Conservation (phyloP, 2,888 invertebrate species). For the Drosophila niveifrons region DNA sequence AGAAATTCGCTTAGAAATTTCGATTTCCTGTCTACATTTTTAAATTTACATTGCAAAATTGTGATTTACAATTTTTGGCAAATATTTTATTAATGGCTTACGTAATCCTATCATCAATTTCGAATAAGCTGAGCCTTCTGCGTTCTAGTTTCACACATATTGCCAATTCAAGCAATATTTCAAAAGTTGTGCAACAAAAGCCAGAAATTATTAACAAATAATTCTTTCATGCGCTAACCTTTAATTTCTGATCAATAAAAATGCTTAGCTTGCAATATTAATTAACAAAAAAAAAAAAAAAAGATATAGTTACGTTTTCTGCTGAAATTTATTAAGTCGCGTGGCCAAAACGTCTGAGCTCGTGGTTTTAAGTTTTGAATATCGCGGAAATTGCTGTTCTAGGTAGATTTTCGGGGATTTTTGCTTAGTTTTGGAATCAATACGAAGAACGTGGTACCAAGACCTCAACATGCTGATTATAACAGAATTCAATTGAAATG, state of each 20-base stretch:
- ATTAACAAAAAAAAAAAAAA: slow-evolving; percentile 3
- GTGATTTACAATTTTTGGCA: no score
- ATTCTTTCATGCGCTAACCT: slow-evolving; percentile 20
- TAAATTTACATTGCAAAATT: not conserved
- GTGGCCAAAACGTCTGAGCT: slow-evolving; percentile 32
- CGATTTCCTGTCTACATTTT: not conserved
- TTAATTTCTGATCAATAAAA: slow-evolving; percentile 2
- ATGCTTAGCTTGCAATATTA: slow-evolving; percentile 28
- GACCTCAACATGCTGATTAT: slow-evolving; percentile 50
- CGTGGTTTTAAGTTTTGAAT: slow-evolving; percentile 9
- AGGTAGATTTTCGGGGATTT: slow-evolving; percentile 4
- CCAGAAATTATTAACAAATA: not conserved
- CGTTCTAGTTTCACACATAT: slow-evolving; percentile 19
- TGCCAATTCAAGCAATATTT: slow-evolving; percentile 12
- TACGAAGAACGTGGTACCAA: slow-evolving; percentile 20
- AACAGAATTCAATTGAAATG: slow-evolving; percentile 34
- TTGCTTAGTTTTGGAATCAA: slow-evolving; percentile 16
- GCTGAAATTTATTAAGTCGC: slow-evolving; percentile 44
- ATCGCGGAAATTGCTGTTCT: slow-evolving; percentile 22
- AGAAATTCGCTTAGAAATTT: not conserved
- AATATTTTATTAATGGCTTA: not conserved
- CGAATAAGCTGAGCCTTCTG: not conserved
- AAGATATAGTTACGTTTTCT: slow-evolving; percentile 21
- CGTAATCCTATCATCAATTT: slow-evolving; percentile 2
- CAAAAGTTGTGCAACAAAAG: not conserved